phyloP scores from a whole-genome alignment of 2,888 invertebrate species.

The Pocota personata region DNA sequence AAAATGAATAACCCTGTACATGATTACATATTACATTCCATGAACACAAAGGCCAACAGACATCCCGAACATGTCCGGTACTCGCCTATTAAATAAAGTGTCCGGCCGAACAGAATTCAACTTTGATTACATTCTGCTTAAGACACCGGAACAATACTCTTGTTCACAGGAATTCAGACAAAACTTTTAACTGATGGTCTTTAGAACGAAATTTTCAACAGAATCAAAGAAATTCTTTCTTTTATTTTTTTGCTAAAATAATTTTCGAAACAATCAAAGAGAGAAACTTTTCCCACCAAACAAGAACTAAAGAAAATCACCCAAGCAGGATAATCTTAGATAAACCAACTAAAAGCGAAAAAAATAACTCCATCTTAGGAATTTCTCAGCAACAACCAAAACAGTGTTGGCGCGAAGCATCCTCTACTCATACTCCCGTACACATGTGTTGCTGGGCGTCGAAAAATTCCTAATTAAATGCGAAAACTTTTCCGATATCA shows the following conservation, averaged over 20 bases:
- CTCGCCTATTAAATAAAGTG: too few relatives aligned
- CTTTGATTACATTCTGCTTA: not conserved
- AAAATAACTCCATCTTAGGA: conserved; percentile 8
- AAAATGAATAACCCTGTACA: too few relatives aligned
- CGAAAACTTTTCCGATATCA: conserved; percentile 68
- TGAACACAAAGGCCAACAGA: too few relatives aligned
- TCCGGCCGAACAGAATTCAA: too few relatives aligned
- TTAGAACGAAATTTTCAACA: not conserved
- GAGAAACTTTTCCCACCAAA: conserved; percentile 29
- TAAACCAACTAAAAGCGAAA: conserved; percentile 33
- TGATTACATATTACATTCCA: too few relatives aligned
- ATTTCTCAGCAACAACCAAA: conserved; percentile 12
- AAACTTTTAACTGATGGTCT: conserved; percentile 29
- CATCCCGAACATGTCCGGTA: too few relatives aligned
- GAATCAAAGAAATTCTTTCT: not conserved
- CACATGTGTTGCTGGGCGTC: conserved; percentile 39
- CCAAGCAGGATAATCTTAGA: conserved; percentile 56
- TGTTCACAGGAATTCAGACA: not conserved
- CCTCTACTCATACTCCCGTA: not conserved
- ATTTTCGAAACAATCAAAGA: conserved; percentile 49
- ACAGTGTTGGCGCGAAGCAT: not conserved
- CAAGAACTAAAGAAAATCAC: conserved; percentile 13
- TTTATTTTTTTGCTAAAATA: conserved; percentile 5
- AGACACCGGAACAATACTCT: not conserved
- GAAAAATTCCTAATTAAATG: conserved; percentile 72